A percentile compares a stretch with the other conserved stretches of the same genome.
Conservation (phyloP, 1,140 invertebrate genomes). For the Drosophila asahinai region DNA sequence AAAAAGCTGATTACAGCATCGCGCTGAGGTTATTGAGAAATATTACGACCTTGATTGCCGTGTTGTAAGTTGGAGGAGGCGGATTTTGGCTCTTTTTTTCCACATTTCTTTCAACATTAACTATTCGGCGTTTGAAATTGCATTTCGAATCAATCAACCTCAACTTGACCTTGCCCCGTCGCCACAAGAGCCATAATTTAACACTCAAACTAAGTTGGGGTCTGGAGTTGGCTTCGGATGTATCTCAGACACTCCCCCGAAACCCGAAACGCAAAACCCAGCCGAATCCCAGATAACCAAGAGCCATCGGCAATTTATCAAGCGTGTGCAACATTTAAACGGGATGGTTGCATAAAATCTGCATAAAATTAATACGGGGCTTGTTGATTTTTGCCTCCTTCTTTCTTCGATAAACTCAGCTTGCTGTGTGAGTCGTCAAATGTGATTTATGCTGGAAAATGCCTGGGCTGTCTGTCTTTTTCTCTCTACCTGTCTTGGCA, state of each 20-base stretch:
- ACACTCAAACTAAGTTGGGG: conserved; percentile 38
- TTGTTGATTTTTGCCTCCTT: conserved; percentile 52
- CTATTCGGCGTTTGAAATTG: conserved; percentile 45
- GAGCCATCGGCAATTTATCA: conserved; percentile 68
- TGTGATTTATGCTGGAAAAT: conserved; percentile 76
- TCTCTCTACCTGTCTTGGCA: conserved; percentile 33
- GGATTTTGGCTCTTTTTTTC: conserved; percentile 11
- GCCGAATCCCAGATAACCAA: conserved; percentile 48
- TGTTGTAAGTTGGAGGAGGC: conserved; percentile 39
- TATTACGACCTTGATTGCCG: conserved; percentile 42
- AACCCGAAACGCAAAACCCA: conserved; percentile 6
- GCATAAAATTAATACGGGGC: conserved; percentile 72
- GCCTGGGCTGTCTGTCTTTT: conserved; percentile 47
- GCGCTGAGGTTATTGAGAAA: conserved; percentile 36
- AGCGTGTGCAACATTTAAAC: conserved; percentile 71
- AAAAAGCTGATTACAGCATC: conserved; percentile 64
- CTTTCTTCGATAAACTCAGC: conserved; percentile 69
- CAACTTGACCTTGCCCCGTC: conserved; percentile 71
- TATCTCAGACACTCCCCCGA: conserved; percentile 52
- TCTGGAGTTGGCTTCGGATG: conserved; percentile 35
- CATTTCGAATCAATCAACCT: conserved; percentile 78
- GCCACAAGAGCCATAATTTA: conserved; percentile 61
- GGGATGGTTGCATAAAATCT: conserved; percentile 72
- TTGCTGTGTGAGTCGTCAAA: conserved; percentile 68
- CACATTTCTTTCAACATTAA: conserved; percentile 31